phyloP scores from a whole-genome alignment of 2,113 vertebrate species.

The Epinephelus lanceolatus region DNA sequence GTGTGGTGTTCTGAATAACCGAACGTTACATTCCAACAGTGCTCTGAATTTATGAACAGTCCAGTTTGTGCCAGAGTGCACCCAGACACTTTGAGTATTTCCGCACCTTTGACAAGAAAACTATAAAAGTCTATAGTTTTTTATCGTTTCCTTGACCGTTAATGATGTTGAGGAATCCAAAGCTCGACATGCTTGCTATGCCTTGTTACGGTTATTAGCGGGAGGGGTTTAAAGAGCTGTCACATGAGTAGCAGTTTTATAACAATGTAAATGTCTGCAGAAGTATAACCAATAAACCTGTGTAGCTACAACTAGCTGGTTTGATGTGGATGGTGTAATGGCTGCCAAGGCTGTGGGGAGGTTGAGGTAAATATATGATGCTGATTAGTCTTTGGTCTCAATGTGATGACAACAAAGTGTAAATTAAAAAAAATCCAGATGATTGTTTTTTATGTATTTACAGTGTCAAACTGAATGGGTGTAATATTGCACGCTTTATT shows the following conservation, averaged over 20 bases:
- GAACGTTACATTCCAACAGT: no score
- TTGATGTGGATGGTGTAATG: background rate
- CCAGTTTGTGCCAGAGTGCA: no score
- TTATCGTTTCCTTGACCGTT: no score
- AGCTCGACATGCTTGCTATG: background rate
- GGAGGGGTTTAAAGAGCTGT: constrained; percentile 1
- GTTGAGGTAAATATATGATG: constrained; percentile 49
- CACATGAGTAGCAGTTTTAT: background rate
- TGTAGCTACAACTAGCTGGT: background rate
- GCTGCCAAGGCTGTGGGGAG: constrained; percentile 1
- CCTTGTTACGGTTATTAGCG: background rate
- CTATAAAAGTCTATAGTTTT: no score
- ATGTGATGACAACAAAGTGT: constrained; percentile 51
- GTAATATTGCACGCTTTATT: constrained; percentile 72
- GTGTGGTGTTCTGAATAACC: no score
- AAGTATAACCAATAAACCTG: background rate
- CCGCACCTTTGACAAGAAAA: no score
- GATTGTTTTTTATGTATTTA: constrained; percentile 38
- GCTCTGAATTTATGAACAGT: no score
- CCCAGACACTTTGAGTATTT: no score
- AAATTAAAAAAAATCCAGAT: constrained; percentile 23
- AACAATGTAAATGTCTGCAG: background rate
- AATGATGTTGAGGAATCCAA: no score
- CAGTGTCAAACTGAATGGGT: constrained; percentile 50
- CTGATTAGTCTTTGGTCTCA: constrained; percentile 78